A percentile compares a stretch with the other conserved stretches of the same genome.
phyloP scores from a whole-genome alignment of 1,140 invertebrate species.

The Eueides isabella region DNA sequence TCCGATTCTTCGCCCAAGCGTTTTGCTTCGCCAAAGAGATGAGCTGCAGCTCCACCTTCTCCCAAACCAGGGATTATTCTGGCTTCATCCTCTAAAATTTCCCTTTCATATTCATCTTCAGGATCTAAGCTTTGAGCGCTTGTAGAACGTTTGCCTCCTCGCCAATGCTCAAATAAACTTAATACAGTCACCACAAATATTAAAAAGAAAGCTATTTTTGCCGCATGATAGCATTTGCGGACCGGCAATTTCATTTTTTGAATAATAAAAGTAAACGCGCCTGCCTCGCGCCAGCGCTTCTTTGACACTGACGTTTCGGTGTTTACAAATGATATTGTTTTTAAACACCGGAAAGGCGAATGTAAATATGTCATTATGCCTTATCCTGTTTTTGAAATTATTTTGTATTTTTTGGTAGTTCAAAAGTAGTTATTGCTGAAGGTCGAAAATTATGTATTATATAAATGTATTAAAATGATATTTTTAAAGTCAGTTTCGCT shows the following conservation, averaged over 20 bases:
- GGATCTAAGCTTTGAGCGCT: slow-evolving; percentile 47
- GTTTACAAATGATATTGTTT: slow-evolving; percentile 53
- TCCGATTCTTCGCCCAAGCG: slow-evolving; percentile 65
- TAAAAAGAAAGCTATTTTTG: slow-evolving; percentile 60
- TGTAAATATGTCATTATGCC: slow-evolving; percentile 55
- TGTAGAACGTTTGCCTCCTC: slow-evolving; percentile 60
- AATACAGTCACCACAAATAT: slow-evolving; percentile 61
- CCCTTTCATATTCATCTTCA: slow-evolving; percentile 59
- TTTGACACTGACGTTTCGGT: slow-evolving; percentile 57
- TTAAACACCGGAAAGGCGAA: slow-evolving; percentile 63
- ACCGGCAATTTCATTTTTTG: slow-evolving; percentile 64
- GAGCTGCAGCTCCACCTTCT: slow-evolving; percentile 62
- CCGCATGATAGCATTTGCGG: slow-evolving; percentile 67
- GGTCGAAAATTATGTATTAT: neutral
- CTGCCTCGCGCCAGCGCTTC: slow-evolving; percentile 33
- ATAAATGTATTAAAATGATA: neutral
- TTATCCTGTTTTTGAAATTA: slow-evolving; percentile 23
- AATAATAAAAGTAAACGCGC: slow-evolving; percentile 37
- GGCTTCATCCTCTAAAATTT: slow-evolving; percentile 67
- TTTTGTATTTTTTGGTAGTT: slow-evolving; percentile 5
- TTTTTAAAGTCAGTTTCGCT: too few species aligned
- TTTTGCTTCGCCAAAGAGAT: slow-evolving; percentile 60
- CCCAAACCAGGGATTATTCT: slow-evolving; percentile 67
- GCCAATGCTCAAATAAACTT: slow-evolving; percentile 67
- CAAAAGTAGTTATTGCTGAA: neutral